phyloP scores from a whole-genome alignment of 2,797 vertebrate genomes.

The Sebastes matsubarae region DNA sequence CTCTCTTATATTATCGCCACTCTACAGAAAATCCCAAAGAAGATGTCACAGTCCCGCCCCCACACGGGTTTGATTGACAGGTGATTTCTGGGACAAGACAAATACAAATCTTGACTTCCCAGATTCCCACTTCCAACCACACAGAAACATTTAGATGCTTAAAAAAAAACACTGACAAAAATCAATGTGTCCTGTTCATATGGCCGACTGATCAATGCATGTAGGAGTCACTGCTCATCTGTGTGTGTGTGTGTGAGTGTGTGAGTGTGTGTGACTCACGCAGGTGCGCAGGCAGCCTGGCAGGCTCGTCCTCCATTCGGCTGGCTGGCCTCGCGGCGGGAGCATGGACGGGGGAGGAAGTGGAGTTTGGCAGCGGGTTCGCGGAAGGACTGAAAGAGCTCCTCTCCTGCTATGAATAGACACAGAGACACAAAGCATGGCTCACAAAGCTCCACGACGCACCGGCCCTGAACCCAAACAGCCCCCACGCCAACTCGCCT shows the following conservation, averaged over 20 bases:
- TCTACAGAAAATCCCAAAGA: not conserved
- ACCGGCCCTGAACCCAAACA: slow-evolving; percentile 75
- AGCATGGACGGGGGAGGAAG: slow-evolving; percentile 94
- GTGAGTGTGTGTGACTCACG: slow-evolving; percentile 87
- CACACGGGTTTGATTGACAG: not conserved
- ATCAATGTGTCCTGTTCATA: slow-evolving; percentile 28
- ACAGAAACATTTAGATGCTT: slow-evolving; percentile 14
- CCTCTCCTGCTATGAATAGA: slow-evolving; percentile 95
- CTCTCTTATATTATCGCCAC: not conserved
- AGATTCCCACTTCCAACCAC: not conserved
- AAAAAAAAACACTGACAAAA: slow-evolving; percentile 10
- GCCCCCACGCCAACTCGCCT: slow-evolving; percentile 41
- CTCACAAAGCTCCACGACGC: slow-evolving; percentile 71
- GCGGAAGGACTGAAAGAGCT: slow-evolving; percentile 94
- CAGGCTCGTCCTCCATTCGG: slow-evolving; percentile 94
- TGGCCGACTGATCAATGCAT: slow-evolving; percentile 31
- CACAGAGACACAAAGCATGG: slow-evolving; percentile 83
- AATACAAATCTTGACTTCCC: slow-evolving; percentile 5
- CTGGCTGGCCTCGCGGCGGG: slow-evolving; percentile 87
- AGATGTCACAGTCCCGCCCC: not conserved
- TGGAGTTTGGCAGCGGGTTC: slow-evolving; percentile 92
- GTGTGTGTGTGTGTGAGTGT: slow-evolving; percentile 31
- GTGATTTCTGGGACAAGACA: not conserved
- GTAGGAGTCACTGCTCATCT: slow-evolving; percentile 43
- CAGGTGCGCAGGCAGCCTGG: slow-evolving; percentile 93